A percentile compares a stretch with the other conserved stretches of the same genome.
Conservation (phyloP, 2,113 vertebrate species). For the Pseudopipra pipra region DNA sequence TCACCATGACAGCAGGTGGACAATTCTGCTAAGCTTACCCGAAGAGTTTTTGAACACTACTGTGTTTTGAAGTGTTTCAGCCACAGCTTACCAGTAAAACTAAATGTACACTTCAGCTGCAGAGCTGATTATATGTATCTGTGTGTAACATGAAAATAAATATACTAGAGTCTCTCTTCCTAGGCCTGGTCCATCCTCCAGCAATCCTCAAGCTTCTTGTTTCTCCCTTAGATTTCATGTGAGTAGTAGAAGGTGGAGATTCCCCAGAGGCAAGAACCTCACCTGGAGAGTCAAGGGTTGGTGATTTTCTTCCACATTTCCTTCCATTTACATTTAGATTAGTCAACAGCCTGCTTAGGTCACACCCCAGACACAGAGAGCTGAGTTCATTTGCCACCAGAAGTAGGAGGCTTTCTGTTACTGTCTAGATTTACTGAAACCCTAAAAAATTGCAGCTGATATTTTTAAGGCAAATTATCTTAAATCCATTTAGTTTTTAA, state of each 20-base stretch:
- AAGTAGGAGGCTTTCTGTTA: not conserved
- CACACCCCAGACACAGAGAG: not conserved
- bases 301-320: not conserved
- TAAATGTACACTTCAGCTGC: not conserved
- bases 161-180: not conserved
- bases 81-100: not conserved
- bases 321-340: not conserved
- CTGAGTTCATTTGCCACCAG: not conserved
- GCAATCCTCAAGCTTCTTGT: not conserved
- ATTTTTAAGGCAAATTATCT: not conserved
- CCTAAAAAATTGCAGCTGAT: not conserved
- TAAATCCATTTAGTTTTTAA: not conserved
- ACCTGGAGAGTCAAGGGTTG: not conserved
- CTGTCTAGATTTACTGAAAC: not conserved
- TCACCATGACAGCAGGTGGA: not conserved
- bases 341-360: not conserved
- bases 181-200: not conserved
- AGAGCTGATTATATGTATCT: not conserved
- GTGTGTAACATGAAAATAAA: conserved; percentile 3
- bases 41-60: not conserved
- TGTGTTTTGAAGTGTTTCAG: not conserved
- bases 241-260: not conserved
- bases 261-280: not conserved
- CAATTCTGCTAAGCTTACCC: not conserved
- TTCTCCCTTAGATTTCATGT: not conserved